phyloP scores from a whole-genome alignment of 2,113 vertebrate species.

The Pituophis catenifer region DNA sequence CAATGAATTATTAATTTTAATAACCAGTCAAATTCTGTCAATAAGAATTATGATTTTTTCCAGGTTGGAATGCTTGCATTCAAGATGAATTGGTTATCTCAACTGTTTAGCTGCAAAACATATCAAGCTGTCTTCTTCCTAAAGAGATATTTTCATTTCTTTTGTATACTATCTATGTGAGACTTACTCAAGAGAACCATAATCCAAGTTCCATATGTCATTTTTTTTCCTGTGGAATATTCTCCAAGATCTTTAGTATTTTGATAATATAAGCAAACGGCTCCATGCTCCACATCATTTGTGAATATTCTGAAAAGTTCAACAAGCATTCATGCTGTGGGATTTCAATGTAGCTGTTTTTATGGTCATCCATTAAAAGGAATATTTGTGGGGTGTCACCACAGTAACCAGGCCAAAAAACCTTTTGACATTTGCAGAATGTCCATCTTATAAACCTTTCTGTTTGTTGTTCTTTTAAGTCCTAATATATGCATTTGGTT shows the following conservation, averaged over 20 bases:
- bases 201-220: not conserved
- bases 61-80: not conserved
- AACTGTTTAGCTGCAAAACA: not conserved
- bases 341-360: not conserved
- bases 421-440: not conserved
- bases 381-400: not conserved
- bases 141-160: not conserved
- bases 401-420: not conserved
- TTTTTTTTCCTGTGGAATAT: not conserved
- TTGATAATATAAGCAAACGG: not conserved
- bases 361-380: not conserved
- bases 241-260: not conserved
- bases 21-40: not conserved
- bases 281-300: not conserved
- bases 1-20: not conserved
- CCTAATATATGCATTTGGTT: not conserved
- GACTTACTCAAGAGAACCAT: not conserved
- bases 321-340: not conserved
- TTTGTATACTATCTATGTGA: not conserved
- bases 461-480: not conserved
- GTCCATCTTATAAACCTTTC: not conserved
- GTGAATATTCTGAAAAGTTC: not conserved
- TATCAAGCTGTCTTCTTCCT: not conserved
- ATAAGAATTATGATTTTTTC: not conserved
- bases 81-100: not conserved